Conservation (phyloP, 2,888 invertebrate genomes). For the Pollenia griseotomentosa region DNA sequence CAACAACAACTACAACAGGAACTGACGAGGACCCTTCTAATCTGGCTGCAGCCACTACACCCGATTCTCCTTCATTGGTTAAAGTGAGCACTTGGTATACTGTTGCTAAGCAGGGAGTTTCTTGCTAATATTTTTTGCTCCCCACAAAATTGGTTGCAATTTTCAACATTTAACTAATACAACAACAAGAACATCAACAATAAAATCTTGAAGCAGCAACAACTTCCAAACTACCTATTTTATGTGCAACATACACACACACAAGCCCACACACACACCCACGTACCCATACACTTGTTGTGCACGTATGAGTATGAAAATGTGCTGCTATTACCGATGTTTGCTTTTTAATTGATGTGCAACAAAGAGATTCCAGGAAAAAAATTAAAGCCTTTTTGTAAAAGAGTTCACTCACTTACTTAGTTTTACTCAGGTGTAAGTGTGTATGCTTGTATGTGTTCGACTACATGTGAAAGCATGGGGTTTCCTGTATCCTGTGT, state of each 20-base stretch:
- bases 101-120: slow-evolving; percentile 84
- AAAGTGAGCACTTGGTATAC: slow-evolving; percentile 84
- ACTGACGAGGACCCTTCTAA: slow-evolving; percentile 48
- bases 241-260: neutral
- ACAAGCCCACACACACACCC: neutral
- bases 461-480: neutral
- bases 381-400: slow-evolving; percentile 1
- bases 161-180: slow-evolving; percentile 60
- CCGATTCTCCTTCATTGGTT: slow-evolving; percentile 84
- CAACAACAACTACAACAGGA: slow-evolving; percentile 8
- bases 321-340: slow-evolving; percentile 40
- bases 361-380: slow-evolving; percentile 40
- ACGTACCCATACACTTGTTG: neutral
- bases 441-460: neutral
- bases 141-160: slow-evolving; percentile 63
- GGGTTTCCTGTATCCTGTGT: slow-evolving; percentile 51
- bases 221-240: neutral
- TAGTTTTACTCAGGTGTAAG: slow-evolving; percentile 10
- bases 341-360: slow-evolving; percentile 60
- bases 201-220: neutral
- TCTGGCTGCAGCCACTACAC: slow-evolving; percentile 76
- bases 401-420: slow-evolving; percentile 1
- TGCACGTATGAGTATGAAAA: neutral
- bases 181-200: slow-evolving; percentile 41
- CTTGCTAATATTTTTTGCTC: slow-evolving; percentile 80